Evolutionary conservation across 2,888 invertebrate species (phyloP).

Genomic region (Oxyscelio sp.): DNA sequence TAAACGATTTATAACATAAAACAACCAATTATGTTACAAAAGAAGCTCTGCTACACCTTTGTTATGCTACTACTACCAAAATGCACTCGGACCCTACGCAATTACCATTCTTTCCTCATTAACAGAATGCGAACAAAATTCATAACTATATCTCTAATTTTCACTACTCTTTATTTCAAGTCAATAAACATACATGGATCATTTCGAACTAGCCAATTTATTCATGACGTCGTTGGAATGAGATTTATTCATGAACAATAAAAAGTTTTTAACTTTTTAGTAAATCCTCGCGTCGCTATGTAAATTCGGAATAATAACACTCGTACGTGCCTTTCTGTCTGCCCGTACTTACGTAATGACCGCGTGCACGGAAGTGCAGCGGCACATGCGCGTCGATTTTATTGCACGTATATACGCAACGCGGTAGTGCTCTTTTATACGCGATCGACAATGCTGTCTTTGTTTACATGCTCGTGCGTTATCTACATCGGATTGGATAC

Average conservation of each 20-base stretch:
- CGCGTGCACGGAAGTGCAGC: slow-evolving; percentile 64
- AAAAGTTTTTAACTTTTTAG: slow-evolving; percentile 54
- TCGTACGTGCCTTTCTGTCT: slow-evolving; percentile 44
- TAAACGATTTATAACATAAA: no score
- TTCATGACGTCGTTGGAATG: slow-evolving; percentile 28
- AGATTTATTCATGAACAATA: slow-evolving; percentile 56
- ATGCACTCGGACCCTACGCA: no score
- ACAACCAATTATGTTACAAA: no score
- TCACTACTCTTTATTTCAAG: no score
- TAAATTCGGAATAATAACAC: slow-evolving; percentile 56
- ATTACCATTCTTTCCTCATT: no score
- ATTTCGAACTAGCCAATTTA: slow-evolving; percentile 20
- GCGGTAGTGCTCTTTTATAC: slow-evolving; percentile 62
- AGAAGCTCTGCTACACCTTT: no score
- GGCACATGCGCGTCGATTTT: slow-evolving; percentile 57
- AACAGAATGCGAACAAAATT: no score
- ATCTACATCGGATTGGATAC: slow-evolving; percentile 38
- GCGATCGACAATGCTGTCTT: slow-evolving; percentile 57
- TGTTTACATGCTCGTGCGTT: slow-evolving; percentile 40
- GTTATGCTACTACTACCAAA: no score
- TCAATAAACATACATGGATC: slow-evolving; percentile 41
- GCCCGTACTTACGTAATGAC: slow-evolving; percentile 64
- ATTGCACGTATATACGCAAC: slow-evolving; percentile 65
- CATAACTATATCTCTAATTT: no score
- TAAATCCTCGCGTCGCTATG: slow-evolving; percentile 46